Base-by-base conservation (phyloP, 2,113 vertebrate genomes). In the Sporophila hypoxantha region DNA sequence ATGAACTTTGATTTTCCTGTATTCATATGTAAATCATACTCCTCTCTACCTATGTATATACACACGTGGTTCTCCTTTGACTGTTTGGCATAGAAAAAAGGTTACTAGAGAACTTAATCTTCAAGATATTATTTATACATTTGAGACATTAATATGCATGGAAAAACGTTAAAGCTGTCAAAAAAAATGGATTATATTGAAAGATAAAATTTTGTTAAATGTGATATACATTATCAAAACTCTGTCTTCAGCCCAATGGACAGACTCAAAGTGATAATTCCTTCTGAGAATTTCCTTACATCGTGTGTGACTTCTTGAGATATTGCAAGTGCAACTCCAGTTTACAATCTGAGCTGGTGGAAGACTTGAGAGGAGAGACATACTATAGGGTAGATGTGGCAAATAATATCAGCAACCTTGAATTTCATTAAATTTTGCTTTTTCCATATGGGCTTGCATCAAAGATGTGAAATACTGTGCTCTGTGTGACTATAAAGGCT, bases 401-500 rank as follows among this genome's bases (percentile, higher is more conserved):
- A 2, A 73, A 57, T 82, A 42, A 26, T 34, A 47, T 19, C 0
- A 0, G 25, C 37, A 60, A 14, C 12, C 12, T 7, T 34, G 39
- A 56, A 56, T 59, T 76, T 69, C 4, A 22, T 61, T 83, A 44
- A 42, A 76, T 30, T 62, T 59, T 67, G 21, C 23, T 17, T 55
- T 64, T 90, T 76, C 46, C 3, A 1, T 22, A 18, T 14, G 6
- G 50, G 11, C 9, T 70, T 20, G 10, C 34, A 10, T 81, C 25
- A 42, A 78, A 75, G 26, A 23, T 70, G 25, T 39, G 55, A 71
- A 87, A 44, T 26, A 27, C 13, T 37, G 5, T 64, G 13, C 9
- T 76, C 26, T 73, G 4, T 37, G 17, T 30, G n/a, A 47, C 17
- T 27, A 7, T 25, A 61, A 79, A 20, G 55, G 9, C 23, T 85